Evolutionary conservation across 2,888 invertebrate genomes (phyloP), one percentile per base, ranked within the genome.

Genomic region (Chironomus riparius): DNA sequence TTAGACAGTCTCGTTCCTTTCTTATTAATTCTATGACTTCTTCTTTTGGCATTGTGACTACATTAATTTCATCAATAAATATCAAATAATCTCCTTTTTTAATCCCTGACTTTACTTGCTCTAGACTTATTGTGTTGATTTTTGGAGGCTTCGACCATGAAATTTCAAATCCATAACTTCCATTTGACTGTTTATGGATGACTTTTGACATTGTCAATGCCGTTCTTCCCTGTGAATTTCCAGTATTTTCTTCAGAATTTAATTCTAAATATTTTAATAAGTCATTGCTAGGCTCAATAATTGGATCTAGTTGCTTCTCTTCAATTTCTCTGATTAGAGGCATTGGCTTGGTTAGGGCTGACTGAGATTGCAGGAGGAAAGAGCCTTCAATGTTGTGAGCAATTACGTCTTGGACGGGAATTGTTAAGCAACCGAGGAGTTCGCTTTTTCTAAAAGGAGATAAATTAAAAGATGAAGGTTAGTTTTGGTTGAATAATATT

Each of bases 401-500:
- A 85, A 91, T 87, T 80, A 91, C 90, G 88, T 92, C 90, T 85
- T 90, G 90, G 81, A 95, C 87, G 80, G 93, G 92, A 86, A 95
- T 93, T 85, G 94, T 94, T 90, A 93, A 92, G 85, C 95, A 95
- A 88, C 95, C 96, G 86, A 96, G 87, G 85, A 95, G 92, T 86
- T 95, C 95, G 87, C 94, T 95, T 86, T 92, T 90, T 87, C 95
- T 95, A 89, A 15, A 90, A 91, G 84, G n/a, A n/a, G n/a, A n/a
- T 86, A 85, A 62, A 21, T 4, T 1, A 21, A 62, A 21, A 62
- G 62, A 62, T 21, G 5, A 21, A 10, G 1, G 6, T 22, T 62
- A 18, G 15, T 62, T 62, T 62, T 18, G 15, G 2, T 50, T 2
- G n/a, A n/a, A n/a, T n/a, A n/a, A n/a, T n/a, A n/a, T n/a, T n/a